phyloP scores from a whole-genome alignment of 1,140 invertebrate genomes.

The Drosophila tani region DNA sequence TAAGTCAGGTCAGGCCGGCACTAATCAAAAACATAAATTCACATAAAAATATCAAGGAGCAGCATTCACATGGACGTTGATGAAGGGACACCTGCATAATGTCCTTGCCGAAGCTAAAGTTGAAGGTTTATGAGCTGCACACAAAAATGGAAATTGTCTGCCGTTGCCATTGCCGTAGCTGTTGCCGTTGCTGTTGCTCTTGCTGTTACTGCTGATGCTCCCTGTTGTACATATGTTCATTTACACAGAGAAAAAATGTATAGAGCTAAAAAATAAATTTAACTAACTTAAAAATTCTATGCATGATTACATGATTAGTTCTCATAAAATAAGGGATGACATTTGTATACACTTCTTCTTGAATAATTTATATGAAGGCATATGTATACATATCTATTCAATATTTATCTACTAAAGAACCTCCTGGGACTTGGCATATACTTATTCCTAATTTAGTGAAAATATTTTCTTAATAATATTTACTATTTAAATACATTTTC shows the following conservation, averaged over 20 bases:
- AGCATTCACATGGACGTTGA: constrained; percentile 38
- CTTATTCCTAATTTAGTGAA: not conserved
- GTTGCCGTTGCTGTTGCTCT: constrained; percentile 19
- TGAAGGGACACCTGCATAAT: constrained; percentile 65
- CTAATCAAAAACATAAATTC: constrained; percentile 83
- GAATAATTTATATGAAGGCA: too few species aligned
- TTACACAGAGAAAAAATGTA: constrained; percentile 12
- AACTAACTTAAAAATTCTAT: too few species aligned
- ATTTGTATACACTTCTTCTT: too few species aligned
- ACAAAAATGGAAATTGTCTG: constrained; percentile 79
- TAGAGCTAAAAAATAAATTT: not conserved
- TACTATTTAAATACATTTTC: not conserved
- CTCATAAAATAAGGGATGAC: too few species aligned
- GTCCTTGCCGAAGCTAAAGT: constrained; percentile 71
- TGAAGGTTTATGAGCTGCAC: constrained; percentile 80
- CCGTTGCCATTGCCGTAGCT: constrained; percentile 34
- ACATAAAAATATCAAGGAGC: constrained; percentile 73
- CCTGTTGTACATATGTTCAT: constrained; percentile 40
- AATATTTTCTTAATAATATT: not conserved
- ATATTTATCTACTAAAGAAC: too few species aligned
- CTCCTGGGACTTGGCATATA: not conserved
- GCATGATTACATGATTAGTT: too few species aligned
- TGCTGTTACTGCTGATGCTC: constrained; percentile 37
- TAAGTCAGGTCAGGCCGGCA: constrained; percentile 70
- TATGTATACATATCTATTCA: too few species aligned